These are phyloP conservation scores for Nothura maculosa DNA, from an alignment of 2,797 vertebrate genomes.

Conservation along the genomic window DNA sequence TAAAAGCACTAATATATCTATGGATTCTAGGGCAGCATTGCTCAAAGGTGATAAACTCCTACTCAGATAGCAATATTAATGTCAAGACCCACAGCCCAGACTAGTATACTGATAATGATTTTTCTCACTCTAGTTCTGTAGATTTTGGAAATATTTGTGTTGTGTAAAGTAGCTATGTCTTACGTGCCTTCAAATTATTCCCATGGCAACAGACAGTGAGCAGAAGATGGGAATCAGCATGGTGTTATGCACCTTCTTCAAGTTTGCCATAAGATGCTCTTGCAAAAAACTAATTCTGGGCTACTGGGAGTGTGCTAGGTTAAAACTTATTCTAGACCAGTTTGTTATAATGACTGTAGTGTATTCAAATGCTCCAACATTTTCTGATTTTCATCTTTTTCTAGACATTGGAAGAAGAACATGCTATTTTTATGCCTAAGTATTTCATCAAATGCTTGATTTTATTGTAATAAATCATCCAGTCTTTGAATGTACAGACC, in stretches of 20 bases:
- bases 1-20: background rate
- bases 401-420: background rate
- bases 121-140: background rate
- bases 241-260: background rate
- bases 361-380: background rate
- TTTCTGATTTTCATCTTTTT: background rate
- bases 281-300: background rate
- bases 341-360: background rate
- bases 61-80: background rate
- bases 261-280: background rate
- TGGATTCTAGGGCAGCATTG: background rate
- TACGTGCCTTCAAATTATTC: background rate
- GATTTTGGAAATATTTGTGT: background rate
- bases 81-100: background rate
- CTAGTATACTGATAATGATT: background rate
- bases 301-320: background rate
- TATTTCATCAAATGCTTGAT: background rate
- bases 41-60: background rate
- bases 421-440: background rate
- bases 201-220: fast-evolving
- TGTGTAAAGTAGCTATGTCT: background rate
- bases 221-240: background rate
- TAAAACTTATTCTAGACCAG: background rate
- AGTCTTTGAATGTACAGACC: background rate
- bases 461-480: background rate